Conservation (phyloP, 2,888 invertebrate genomes). For the Hermaeophaga mercurialis region DNA sequence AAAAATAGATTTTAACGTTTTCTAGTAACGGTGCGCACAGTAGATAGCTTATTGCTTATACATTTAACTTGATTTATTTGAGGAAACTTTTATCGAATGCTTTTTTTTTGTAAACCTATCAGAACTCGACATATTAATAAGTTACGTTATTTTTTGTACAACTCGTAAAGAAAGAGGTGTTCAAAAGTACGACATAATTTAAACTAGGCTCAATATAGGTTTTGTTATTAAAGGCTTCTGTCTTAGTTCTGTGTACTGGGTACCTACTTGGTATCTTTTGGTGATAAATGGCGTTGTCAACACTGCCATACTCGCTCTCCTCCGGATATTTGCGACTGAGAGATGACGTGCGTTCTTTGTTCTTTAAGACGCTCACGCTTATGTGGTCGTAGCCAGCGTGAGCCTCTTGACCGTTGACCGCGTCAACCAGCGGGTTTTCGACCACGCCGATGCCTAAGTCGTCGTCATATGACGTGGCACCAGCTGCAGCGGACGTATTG, state of each 20-base stretch:
- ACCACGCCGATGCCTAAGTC: slow-evolving; percentile 59
- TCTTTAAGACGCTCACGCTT: slow-evolving; percentile 56
- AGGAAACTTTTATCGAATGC: no score
- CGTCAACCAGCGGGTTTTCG: slow-evolving; percentile 66
- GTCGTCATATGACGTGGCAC: slow-evolving; percentile 59
- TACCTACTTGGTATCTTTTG: slow-evolving; percentile 57
- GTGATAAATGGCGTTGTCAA: slow-evolving; percentile 47
- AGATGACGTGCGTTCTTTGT: slow-evolving; percentile 49
- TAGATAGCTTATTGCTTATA: no score
- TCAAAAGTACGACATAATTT: no score
- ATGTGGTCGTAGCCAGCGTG: slow-evolving; percentile 59
- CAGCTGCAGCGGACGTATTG: slow-evolving; percentile 56
- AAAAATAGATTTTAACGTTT: no score
- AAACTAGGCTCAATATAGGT: no score
- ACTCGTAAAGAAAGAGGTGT: no score
- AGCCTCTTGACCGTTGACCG: slow-evolving; percentile 60
- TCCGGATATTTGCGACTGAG: slow-evolving; percentile 50
- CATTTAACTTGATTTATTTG: no score
- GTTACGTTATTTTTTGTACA: no score
- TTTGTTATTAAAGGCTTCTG: no score
- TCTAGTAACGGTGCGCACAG: no score
- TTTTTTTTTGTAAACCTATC: no score
- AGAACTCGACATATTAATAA: no score
- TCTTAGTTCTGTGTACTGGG: slow-evolving; percentile 14
- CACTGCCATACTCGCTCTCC: slow-evolving; percentile 44